Conservation (phyloP, 2,888 invertebrate genomes). For the Deilephila porcellus region DNA sequence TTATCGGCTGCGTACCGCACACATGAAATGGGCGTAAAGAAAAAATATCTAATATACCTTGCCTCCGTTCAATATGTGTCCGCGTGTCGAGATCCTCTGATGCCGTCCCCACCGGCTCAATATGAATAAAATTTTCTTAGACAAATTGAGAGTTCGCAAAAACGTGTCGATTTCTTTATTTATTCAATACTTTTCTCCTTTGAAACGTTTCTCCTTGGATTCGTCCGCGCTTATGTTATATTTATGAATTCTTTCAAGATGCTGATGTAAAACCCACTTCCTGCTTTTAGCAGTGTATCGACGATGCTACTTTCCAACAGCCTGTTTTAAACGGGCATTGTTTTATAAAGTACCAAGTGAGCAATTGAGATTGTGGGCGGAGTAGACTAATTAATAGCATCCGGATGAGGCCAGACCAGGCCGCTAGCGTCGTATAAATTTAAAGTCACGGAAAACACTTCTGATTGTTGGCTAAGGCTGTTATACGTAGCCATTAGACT, state of each 20-base stretch:
- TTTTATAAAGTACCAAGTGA: no score
- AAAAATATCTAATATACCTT: conserved; percentile 67
- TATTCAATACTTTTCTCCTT: conserved; percentile 79
- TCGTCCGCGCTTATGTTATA: conserved; percentile 72
- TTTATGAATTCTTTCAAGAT: conserved; percentile 73
- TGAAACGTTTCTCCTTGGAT: conserved; percentile 71
- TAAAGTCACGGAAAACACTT: no score
- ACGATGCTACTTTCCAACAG: background rate
- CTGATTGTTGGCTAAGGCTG: no score
- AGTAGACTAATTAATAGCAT: no score
- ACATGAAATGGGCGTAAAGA: conserved; percentile 41
- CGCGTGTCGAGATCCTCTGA: conserved; percentile 70
- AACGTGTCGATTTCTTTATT: conserved; percentile 83
- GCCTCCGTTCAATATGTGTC: conserved; percentile 68
- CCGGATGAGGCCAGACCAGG: no score
- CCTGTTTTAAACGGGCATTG: background rate
- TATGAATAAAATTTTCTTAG: conserved; percentile 80
- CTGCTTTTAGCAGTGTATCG: conserved; percentile 53
- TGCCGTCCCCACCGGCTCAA: conserved; percentile 70
- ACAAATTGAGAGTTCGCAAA: conserved; percentile 80
- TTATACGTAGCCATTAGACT: no score
- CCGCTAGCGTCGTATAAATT: no score
- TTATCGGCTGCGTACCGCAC: conserved; percentile 35
- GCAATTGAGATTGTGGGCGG: no score
- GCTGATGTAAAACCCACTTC: conserved; percentile 64